Evolutionary conservation across 2,888 invertebrate genomes (phyloP).

Genomic region (Temnothorax rugatulus): DNA sequence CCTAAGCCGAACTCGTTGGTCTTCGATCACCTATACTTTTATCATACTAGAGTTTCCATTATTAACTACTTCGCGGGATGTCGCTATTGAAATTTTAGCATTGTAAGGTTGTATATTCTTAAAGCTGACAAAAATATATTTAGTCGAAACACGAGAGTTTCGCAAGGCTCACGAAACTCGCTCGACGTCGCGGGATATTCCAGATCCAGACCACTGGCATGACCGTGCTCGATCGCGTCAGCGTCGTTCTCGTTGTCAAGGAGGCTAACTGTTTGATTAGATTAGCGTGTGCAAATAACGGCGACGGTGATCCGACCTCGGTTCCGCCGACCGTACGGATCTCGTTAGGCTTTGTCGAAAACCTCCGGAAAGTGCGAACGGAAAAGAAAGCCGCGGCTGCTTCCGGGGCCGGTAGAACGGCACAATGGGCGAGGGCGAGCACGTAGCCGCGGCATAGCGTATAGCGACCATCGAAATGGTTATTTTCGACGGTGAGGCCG

Average conservation of each 20-base stretch:
- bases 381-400: slow-evolving; percentile 36
- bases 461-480: slow-evolving; percentile 78
- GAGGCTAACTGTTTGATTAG: slow-evolving; percentile 48
- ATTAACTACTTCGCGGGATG: neutral
- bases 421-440: slow-evolving; percentile 61
- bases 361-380: slow-evolving; percentile 6
- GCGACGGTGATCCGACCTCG: slow-evolving; percentile 12
- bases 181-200: slow-evolving; percentile 6
- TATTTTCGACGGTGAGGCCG: slow-evolving; percentile 84
- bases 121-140: neutral
- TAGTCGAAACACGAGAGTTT: neutral
- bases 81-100: neutral
- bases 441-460: slow-evolving; percentile 38
- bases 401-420: slow-evolving; percentile 67
- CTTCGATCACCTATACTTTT: neutral
- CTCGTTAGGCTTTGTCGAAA: slow-evolving; percentile 27
- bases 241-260: slow-evolving; percentile 29
- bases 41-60: neutral
- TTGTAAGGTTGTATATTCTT: neutral
- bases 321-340: neutral
- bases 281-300: slow-evolving; percentile 47
- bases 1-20: neutral
- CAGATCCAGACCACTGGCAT: neutral
- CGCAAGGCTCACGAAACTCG: neutral
- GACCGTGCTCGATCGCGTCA: slow-evolving; percentile 19